phyloP scores from a whole-genome alignment of 1,140 invertebrate genomes.

The Telenomus remus region DNA sequence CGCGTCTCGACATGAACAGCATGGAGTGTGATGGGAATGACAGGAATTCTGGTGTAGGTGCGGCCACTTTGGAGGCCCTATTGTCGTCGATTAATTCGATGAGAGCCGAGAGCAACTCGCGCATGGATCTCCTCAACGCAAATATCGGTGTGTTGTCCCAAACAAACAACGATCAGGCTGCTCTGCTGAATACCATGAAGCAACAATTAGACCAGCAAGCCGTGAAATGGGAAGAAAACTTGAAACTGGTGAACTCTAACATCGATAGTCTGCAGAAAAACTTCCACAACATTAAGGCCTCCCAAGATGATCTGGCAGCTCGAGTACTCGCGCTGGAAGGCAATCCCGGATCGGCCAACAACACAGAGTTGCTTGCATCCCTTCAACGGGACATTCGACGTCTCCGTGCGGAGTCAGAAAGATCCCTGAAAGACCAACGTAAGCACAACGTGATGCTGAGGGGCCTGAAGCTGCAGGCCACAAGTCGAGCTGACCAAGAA shows the following conservation, averaged over 20 bases:
- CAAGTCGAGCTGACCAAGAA: background rate
- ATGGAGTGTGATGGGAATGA: background rate
- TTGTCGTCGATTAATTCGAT: background rate
- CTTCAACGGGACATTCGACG: background rate
- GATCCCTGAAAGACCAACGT: background rate
- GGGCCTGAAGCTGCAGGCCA: background rate
- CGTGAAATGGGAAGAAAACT: background rate
- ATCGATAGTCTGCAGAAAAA: background rate
- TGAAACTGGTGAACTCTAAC: background rate
- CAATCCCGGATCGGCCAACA: background rate
- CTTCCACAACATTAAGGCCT: background rate
- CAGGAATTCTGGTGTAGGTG: background rate
- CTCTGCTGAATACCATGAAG: background rate
- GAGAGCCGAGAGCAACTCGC: background rate
- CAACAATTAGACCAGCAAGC: background rate
- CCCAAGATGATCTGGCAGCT: background rate
- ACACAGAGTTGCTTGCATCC: background rate
- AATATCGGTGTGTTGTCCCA: background rate
- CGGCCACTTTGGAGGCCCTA: background rate
- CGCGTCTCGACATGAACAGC: too few species aligned
- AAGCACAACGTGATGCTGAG: background rate
- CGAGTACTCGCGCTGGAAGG: background rate
- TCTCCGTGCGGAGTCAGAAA: background rate
- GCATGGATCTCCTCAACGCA: background rate
- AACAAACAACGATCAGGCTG: background rate